Evolutionary conservation across 1,140 invertebrate species (phyloP), one percentile per base, ranked within the genome.

Genomic region (Drosophila neocordata): DNA sequence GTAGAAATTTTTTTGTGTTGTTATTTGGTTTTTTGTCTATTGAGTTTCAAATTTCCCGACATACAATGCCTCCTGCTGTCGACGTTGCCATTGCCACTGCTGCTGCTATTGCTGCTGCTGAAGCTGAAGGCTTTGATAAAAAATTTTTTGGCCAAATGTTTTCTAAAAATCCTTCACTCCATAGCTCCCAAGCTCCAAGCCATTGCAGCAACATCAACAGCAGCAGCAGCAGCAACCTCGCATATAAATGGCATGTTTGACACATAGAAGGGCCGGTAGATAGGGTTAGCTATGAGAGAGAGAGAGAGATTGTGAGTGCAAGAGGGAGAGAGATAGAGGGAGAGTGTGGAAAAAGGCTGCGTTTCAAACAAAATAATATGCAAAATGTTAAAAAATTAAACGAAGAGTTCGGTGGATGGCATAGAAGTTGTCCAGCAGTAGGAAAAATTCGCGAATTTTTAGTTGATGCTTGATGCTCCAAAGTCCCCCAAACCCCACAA

Each of bases 361-460:
- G 81, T 75, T 81, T 70, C 81, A 87, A 85, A 85, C 81, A 85
- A 85, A 85, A 85, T 85, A 85, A 85, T 85, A 87, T 85, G 81
- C 81, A 85, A 85, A 85, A 85, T 85, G 81, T 85, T 85, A 87
- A 85, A 85, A 87, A 85, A 85, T 85, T 85, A 87, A 87, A 87
- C 51, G 51, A 13, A 59, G 27, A 51, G 80, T 58, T 15, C 44
- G 79, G 59, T 69, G 44, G 66, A 55, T 64, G 82, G 72, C 67
- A 65, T 56, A 67, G 58, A 70, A 68, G 53, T 67, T 80, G 73
- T 77, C 77, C 81, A 78, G 82, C 82, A 15, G 44, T n/a, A 52
- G 52, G 48, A 78, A 70, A 85, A 85, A 85, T 87, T 87, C 82
- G 81, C 81, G 81, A 81, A 85, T 85, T 85, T 85, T 85, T 85